These are phyloP conservation scores for Poecile atricapillus DNA, from an alignment of 2,113 vertebrate genomes.

Conservation along the genomic window DNA sequence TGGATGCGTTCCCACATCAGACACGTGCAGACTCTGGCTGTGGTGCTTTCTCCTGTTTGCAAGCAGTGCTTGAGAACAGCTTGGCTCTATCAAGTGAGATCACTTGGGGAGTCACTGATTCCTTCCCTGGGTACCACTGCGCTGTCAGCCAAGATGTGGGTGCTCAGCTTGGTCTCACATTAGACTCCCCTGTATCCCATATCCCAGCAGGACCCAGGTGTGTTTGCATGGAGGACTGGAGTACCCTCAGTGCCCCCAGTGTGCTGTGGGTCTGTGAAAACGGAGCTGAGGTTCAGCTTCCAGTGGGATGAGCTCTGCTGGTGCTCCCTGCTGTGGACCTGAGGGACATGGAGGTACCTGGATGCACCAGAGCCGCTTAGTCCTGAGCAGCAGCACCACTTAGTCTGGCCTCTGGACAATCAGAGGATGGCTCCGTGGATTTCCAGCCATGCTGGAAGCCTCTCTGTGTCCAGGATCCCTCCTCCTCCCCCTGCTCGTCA, in stretches of 20 bases:
- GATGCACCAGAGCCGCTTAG: background rate
- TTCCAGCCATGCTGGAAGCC: background rate
- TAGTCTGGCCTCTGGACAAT: background rate
- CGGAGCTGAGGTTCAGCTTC: background rate
- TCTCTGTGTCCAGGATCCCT: background rate
- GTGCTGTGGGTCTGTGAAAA: background rate
- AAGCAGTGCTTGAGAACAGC: background rate
- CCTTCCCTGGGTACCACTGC: background rate
- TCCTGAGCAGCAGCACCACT: background rate
- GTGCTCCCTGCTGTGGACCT: background rate
- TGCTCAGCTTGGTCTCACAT: background rate
- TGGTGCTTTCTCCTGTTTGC: background rate
- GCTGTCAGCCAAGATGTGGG: background rate
- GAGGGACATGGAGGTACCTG: background rate
- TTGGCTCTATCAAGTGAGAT: background rate
- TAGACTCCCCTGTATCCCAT: background rate
- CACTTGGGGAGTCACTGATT: background rate
- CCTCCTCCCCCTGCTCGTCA: background rate
- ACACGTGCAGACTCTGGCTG: background rate
- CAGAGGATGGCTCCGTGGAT: background rate
- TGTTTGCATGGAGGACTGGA: background rate
- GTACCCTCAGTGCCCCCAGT: background rate
- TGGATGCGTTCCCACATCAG: background rate
- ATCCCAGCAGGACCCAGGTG: accelerated
- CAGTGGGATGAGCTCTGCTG: background rate